Conservation (phyloP, 2,888 invertebrate species). For the Tenthredo notha region DNA sequence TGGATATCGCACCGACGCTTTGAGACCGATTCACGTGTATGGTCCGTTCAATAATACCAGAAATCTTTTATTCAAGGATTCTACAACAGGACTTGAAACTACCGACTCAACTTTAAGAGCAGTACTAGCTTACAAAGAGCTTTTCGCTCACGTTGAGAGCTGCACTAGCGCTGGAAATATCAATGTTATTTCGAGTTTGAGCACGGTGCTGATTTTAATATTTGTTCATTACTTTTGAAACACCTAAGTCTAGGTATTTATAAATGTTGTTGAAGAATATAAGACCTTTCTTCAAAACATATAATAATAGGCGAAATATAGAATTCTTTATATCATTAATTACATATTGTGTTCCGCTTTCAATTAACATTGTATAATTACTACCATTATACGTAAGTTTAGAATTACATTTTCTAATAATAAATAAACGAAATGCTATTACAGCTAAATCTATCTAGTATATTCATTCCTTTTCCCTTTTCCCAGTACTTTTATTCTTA, state of each 20-base stretch:
- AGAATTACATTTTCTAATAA: conserved; percentile 43
- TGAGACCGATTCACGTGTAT: conserved; percentile 80
- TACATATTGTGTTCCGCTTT: conserved; percentile 29
- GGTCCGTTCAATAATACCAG: conserved; percentile 80
- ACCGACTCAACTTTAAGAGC: conserved; percentile 75
- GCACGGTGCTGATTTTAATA: conserved; percentile 18
- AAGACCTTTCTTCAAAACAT: neutral
- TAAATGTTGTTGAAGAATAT: neutral
- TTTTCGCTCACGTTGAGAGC: conserved; percentile 79
- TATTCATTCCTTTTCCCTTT: neutral
- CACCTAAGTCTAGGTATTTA: conserved; percentile 21
- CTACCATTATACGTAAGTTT: conserved; percentile 22
- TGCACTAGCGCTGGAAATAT: conserved; percentile 64
- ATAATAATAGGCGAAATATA: neutral
- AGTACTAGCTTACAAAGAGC: conserved; percentile 81
- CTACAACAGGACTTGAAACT: conserved; percentile 81
- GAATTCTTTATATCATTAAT: conserved; percentile 7
- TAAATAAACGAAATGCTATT: neutral
- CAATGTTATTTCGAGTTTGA: conserved; percentile 22
- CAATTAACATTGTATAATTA: conserved; percentile 26
- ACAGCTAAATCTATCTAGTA: neutral
- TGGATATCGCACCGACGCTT: conserved; percentile 78
- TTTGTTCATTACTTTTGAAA: conserved; percentile 36
- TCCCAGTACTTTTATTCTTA: neutral
- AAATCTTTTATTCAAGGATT: conserved; percentile 84